Percentiles rank a stretch among this genome's conserved stretches.
These are phyloP conservation scores for Himalopsyche japonica DNA, from an alignment of 2,888 invertebrate genomes.

Conservation along the genomic window DNA sequence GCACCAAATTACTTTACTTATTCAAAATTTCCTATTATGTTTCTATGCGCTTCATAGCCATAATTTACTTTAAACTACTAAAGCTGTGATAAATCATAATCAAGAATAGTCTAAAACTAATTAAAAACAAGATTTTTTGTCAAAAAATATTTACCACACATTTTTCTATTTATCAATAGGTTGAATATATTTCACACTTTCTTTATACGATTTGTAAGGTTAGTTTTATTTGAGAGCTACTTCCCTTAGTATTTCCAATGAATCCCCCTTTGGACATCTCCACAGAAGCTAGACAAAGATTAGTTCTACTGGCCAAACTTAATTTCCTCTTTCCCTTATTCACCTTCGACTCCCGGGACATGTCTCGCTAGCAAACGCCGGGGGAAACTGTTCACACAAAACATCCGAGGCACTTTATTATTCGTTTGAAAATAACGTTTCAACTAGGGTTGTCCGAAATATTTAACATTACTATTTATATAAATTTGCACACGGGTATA, in stretches of 20 bases:
- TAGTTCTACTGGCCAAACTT: conserved; percentile 34
- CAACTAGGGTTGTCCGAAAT: neutral
- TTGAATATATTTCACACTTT: neutral
- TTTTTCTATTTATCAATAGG: neutral
- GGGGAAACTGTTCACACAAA: neutral
- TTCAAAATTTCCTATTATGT: conserved; percentile 33
- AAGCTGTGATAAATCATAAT: no score
- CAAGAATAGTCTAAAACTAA: no score
- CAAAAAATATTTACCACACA: neutral
- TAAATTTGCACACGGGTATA: neutral
- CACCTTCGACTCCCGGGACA: neutral
- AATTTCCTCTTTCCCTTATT: conserved; percentile 25
- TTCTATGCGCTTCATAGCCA: no score
- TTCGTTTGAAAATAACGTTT: neutral
- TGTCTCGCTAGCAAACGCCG: neutral
- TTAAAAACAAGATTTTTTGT: no score
- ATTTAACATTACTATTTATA: neutral
- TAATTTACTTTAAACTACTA: no score
- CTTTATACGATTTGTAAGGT: neutral
- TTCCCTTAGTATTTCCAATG: conserved; percentile 4
- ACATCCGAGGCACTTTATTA: neutral
- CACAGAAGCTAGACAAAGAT: conserved; percentile 22
- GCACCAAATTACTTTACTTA: conserved; percentile 31
- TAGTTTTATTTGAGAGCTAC: neutral
- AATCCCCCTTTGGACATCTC: neutral